Percentiles rank a stretch among this genome's conserved stretches.
These are phyloP conservation scores for Ammodytes dubius DNA, from an alignment of 2,113 vertebrate species.

Conservation along the genomic window DNA sequence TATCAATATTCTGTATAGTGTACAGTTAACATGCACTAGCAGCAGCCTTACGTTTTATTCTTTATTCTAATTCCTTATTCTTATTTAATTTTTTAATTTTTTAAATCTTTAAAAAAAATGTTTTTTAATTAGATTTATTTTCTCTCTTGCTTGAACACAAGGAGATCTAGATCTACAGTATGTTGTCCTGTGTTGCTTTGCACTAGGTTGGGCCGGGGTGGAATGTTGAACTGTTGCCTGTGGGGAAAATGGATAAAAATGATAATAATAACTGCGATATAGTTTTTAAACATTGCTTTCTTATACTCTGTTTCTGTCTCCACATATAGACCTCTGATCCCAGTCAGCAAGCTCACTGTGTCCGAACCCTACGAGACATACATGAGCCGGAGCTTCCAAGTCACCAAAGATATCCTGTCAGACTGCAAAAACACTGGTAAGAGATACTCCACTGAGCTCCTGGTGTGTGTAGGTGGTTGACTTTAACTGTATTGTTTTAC, in stretches of 20 bases:
- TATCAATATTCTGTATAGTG: not conserved
- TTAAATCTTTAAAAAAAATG: too few relatives aligned
- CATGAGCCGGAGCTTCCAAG: constrained; percentile 95
- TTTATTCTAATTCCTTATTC: too few relatives aligned
- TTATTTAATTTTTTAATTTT: too few relatives aligned
- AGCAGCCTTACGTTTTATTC: not conserved
- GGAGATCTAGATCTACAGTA: too few relatives aligned
- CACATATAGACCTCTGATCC: constrained; percentile 92
- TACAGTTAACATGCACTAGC: constrained; percentile 2
- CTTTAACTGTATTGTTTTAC: constrained; percentile 5
- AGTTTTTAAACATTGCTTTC: not conserved
- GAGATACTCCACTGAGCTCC: constrained; percentile 6
- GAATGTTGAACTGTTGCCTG: too few relatives aligned
- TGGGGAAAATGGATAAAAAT: too few relatives aligned
- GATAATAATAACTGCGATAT: not conserved
- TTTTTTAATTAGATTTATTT: too few relatives aligned
- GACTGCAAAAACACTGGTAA: constrained; percentile 94
- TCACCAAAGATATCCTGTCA: constrained; percentile 95
- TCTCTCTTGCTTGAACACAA: too few relatives aligned
- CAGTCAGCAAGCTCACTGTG: constrained; percentile 91
- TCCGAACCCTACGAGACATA: constrained; percentile 95
- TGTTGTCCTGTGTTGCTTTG: too few relatives aligned
- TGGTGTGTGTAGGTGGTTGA: not conserved
- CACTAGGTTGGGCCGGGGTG: too few relatives aligned
- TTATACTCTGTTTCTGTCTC: constrained; percentile 3